Conservation (phyloP, 2,797 vertebrate genomes). For the Buceros bicornis region DNA sequence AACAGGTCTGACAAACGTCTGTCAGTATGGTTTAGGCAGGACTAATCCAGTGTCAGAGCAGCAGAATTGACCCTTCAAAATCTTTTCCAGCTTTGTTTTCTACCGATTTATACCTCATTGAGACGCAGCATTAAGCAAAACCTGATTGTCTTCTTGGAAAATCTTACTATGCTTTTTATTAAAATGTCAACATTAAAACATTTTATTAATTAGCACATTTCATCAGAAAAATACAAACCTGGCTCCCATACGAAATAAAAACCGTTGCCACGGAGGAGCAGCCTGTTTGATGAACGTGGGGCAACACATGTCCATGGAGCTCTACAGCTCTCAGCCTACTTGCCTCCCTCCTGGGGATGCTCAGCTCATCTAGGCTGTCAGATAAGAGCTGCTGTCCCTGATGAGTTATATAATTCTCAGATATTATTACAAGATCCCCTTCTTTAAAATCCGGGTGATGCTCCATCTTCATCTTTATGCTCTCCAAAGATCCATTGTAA, state of each 20-base stretch:
- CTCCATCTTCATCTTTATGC: neutral
- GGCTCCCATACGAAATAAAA: neutral
- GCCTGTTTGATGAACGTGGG: neutral
- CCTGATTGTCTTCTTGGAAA: neutral
- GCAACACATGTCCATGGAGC: neutral
- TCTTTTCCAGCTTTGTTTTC: neutral
- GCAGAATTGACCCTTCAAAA: neutral
- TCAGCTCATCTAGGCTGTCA: neutral
- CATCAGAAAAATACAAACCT: neutral
- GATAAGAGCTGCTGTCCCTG: neutral
- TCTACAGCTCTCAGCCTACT: neutral
- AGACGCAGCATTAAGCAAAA: neutral
- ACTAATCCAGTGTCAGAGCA: neutral
- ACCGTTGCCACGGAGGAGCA: neutral
- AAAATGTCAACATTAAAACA: neutral
- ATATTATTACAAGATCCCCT: accelerated
- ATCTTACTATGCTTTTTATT: neutral
- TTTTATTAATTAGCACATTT: neutral
- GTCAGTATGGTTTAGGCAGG: neutral
- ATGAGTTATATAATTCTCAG: neutral
- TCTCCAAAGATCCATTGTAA: neutral
- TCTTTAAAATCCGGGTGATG: neutral
- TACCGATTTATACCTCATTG: neutral
- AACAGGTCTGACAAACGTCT: neutral
- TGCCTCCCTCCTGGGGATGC: neutral